Conservation (phyloP, 2,888 invertebrate species). For the Tachina grossa region DNA sequence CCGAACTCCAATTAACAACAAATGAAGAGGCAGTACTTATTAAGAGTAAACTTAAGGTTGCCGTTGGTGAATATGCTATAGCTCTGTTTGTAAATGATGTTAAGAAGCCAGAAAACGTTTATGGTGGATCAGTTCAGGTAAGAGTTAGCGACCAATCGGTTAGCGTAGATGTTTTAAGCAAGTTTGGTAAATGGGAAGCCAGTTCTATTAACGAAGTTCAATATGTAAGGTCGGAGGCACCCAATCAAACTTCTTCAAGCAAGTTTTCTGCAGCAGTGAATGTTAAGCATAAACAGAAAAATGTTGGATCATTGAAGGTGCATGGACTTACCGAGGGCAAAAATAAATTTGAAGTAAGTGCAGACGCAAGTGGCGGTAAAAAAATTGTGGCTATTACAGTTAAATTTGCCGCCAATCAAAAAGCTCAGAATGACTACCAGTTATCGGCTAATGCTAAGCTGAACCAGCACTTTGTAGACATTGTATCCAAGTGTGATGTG, state of each 20-base stretch:
- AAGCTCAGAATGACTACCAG: conserved; percentile 83
- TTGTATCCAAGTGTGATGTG: conserved; percentile 78
- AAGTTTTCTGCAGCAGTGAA: conserved; percentile 73
- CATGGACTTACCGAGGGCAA: conserved; percentile 82
- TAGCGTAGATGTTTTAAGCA: conserved; percentile 72
- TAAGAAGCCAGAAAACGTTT: conserved; percentile 73
- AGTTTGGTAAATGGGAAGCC: conserved; percentile 73
- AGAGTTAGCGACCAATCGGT: conserved; percentile 70
- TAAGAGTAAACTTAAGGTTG: conserved; percentile 75
- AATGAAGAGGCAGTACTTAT: conserved; percentile 75
- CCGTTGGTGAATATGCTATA: conserved; percentile 74
- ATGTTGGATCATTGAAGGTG: conserved; percentile 78
- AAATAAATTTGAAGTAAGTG: conserved; percentile 83
- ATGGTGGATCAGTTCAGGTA: conserved; percentile 75
- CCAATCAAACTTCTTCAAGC: conserved; percentile 65
- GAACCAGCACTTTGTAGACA: conserved; percentile 78
- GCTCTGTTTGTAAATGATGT: conserved; percentile 78
- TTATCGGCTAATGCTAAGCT: conserved; percentile 85
- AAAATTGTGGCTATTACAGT: conserved; percentile 84
- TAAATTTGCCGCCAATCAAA: conserved; percentile 82
- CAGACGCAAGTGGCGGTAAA: conserved; percentile 85
- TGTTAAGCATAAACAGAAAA: conserved; percentile 73
- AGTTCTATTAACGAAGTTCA: conserved; percentile 70
- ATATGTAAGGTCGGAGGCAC: conserved; percentile 70
- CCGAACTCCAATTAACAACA: conserved; percentile 75